Evolutionary conservation across 1,140 invertebrate species (phyloP).

Genomic region (Charaxes varanes): DNA sequence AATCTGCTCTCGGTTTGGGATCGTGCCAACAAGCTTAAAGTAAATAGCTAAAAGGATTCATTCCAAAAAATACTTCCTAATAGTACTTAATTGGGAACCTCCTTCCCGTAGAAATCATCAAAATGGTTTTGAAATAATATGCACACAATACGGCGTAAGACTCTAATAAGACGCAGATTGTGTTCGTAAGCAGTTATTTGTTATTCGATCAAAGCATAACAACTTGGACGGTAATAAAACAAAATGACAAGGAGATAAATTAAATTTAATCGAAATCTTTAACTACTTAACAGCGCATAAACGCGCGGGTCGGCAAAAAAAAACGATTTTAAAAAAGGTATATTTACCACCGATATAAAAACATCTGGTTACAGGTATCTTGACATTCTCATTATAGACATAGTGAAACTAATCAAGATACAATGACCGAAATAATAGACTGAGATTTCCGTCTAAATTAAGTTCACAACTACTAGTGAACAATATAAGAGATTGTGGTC

Average conservation of each 20-base stretch:
- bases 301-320: slow-evolving; percentile 16
- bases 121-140: too few species aligned
- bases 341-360: slow-evolving; percentile 8
- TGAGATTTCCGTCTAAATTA: slow-evolving; percentile 27
- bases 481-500: slow-evolving; percentile 10
- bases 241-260: slow-evolving; percentile 22
- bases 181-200: slow-evolving; percentile 5
- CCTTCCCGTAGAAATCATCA: too few species aligned
- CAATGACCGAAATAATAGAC: slow-evolving; percentile 28
- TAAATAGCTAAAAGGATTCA: too few species aligned
- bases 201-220: slow-evolving; percentile 20
- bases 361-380: slow-evolving; percentile 19
- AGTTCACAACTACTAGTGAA: slow-evolving; percentile 15
- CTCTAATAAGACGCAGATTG: too few species aligned
- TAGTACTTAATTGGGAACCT: too few species aligned
- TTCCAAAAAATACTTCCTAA: too few species aligned
- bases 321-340: too few species aligned
- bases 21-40: too few species aligned
- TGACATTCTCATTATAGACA: slow-evolving; percentile 36
- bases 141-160: too few species aligned
- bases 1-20: too few species aligned
- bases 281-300: slow-evolving; percentile 24
- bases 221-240: slow-evolving; percentile 18
- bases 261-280: slow-evolving; percentile 26
- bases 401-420: slow-evolving; percentile 35